phyloP scores from a whole-genome alignment of 1,140 invertebrate species.

The Drosophila sproati region DNA sequence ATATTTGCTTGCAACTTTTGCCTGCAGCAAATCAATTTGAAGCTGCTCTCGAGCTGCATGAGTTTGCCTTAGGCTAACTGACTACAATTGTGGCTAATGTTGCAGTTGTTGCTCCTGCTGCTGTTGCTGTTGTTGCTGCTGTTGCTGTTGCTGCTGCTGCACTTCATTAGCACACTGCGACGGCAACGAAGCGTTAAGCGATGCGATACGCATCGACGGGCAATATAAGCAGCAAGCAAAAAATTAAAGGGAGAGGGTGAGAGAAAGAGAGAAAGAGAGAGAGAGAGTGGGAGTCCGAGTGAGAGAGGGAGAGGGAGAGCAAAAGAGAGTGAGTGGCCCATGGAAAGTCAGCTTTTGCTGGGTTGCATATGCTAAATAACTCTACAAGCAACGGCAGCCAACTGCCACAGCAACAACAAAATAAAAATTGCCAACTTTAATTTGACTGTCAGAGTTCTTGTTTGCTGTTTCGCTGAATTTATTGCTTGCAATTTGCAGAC shows the following conservation, averaged over 20 bases:
- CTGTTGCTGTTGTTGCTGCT: constrained; percentile 14
- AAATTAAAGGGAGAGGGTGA: constrained; percentile 43
- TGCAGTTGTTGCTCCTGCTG: constrained; percentile 28
- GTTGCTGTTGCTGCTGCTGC: constrained; percentile 40
- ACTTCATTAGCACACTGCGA: constrained; percentile 69
- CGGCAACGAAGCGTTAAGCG: constrained; percentile 67
- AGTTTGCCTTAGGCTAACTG: constrained; percentile 6
- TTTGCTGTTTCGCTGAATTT: constrained; percentile 53
- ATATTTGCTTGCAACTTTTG: not conserved
- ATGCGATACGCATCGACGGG: constrained; percentile 58
- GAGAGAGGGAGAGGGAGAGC: not conserved
- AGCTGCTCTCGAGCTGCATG: constrained; percentile 47
- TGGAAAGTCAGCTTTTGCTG: constrained; percentile 27
- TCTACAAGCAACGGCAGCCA: constrained; percentile 20
- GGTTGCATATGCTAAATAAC: constrained; percentile 58
- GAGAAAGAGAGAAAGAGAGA: constrained; percentile 1
- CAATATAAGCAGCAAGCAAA: constrained; percentile 13
- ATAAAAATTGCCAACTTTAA: constrained; percentile 62
- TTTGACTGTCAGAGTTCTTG: constrained; percentile 60
- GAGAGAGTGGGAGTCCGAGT: not conserved
- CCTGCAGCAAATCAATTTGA: not conserved
- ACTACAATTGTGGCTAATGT: constrained; percentile 40
- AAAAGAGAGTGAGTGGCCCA: constrained; percentile 11
- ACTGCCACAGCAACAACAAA: constrained; percentile 14
- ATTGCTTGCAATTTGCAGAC: constrained; percentile 64